Percentiles rank a stretch among this genome's conserved stretches.
phyloP scores from a whole-genome alignment of 2,888 invertebrate species.

The Marasmarcha lunaedactyla region DNA sequence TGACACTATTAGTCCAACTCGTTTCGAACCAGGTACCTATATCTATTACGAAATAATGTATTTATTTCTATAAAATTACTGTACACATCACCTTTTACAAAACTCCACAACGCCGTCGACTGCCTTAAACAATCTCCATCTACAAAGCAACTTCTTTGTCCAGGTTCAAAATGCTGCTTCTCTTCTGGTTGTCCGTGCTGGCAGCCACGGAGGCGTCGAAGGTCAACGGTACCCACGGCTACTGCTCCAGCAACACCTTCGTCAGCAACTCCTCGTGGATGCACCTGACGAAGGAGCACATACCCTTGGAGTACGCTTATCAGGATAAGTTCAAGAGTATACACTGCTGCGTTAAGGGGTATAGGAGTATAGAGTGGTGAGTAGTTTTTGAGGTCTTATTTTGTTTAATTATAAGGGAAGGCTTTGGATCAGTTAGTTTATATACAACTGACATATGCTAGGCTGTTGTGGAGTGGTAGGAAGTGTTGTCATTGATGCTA shows the following conservation, averaged over 20 bases:
- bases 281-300: constrained; percentile 81
- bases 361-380: constrained; percentile 85
- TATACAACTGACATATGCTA: constrained; percentile 1
- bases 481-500: too few species aligned
- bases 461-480: too few species aligned
- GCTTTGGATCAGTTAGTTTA: neutral
- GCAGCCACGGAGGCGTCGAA: constrained; percentile 28
- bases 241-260: constrained; percentile 73
- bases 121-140: too few species aligned
- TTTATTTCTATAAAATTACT: too few species aligned
- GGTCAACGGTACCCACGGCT: constrained; percentile 34
- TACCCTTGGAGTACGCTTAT: constrained; percentile 75
- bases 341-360: constrained; percentile 82
- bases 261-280: constrained; percentile 71
- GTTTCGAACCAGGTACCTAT: too few species aligned
- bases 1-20: too few species aligned
- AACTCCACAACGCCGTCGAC: too few species aligned
- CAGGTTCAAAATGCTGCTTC: neutral
- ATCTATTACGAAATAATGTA: too few species aligned
- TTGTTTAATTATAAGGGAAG: too few species aligned
- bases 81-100: too few species aligned
- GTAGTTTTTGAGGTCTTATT: constrained; percentile 26
- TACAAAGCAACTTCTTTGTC: too few species aligned
- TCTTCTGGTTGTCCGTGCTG: constrained; percentile 29
- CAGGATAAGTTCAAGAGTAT: constrained; percentile 79